Evolutionary conservation across 2,797 vertebrate species (phyloP).

Genomic region (Limnodromus scolopaceus): DNA sequence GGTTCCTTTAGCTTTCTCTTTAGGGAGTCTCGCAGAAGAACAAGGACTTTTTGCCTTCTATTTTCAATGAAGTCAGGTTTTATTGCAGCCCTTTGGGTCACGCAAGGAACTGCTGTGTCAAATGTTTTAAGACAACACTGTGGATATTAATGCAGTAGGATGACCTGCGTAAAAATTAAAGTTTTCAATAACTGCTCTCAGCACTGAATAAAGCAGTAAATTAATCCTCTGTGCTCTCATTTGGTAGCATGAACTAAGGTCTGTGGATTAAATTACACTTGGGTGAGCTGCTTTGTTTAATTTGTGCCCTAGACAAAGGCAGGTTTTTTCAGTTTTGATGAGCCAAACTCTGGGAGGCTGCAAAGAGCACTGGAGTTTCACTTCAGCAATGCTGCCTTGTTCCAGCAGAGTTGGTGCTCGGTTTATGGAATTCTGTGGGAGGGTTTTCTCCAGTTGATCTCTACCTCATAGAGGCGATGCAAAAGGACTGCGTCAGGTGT

Average conservation of each 20-base stretch:
- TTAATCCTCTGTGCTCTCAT: conserved; percentile 56
- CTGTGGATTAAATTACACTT: conserved; percentile 11
- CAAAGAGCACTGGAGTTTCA: not conserved
- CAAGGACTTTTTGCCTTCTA: not conserved
- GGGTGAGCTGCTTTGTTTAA: not conserved
- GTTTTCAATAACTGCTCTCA: conserved; percentile 60
- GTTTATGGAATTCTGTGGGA: not conserved
- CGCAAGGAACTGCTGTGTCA: conserved; percentile 26
- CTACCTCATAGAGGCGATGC: not conserved
- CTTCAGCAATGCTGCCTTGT: not conserved
- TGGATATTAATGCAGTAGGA: conserved; percentile 57
- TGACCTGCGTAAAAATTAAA: conserved; percentile 49
- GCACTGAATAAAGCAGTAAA: conserved; percentile 50
- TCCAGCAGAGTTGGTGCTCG: not conserved
- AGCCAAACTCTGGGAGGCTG: not conserved
- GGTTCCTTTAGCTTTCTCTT: not conserved
- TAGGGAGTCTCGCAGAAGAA: not conserved
- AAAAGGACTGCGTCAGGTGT: not conserved
- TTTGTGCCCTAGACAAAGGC: not conserved
- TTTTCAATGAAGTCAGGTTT: conserved; percentile 46
- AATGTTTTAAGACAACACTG: conserved; percentile 20
- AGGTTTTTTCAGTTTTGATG: not conserved
- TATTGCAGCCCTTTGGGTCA: not conserved
- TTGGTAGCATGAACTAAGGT: conserved; percentile 40
- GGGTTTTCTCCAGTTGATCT: not conserved